These are phyloP conservation scores for Megalops cyprinoides DNA, from an alignment of 2,797 vertebrate genomes.

Conservation along the genomic window DNA sequence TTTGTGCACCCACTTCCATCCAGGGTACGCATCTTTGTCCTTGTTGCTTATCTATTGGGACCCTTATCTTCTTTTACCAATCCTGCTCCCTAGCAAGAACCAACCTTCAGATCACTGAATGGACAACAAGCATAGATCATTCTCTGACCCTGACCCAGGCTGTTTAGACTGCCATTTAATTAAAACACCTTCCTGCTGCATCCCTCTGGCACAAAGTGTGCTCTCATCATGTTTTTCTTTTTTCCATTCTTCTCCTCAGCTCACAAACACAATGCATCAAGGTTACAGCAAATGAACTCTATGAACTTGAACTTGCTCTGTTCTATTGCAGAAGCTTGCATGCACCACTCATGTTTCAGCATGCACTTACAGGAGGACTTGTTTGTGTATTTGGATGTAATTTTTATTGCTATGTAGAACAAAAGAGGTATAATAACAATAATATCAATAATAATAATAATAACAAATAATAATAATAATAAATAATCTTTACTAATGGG, in stretches of 20 bases:
- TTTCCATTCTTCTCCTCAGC: neutral
- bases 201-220: no score
- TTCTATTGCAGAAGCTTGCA: neutral
- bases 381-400: no score
- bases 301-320: neutral
- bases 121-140: neutral
- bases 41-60: neutral
- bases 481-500: no score
- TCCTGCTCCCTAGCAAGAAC: neutral
- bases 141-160: neutral
- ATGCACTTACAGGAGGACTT: no score
- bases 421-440: no score
- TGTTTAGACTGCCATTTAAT: neutral
- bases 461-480: no score
- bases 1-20: no score
- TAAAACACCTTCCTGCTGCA: neutral
- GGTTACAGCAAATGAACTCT: neutral
- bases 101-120: neutral
- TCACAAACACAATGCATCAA: neutral
- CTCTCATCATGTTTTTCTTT: neutral
- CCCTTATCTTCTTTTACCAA: neutral
- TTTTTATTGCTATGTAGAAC: no score
- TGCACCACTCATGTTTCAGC: neutral
- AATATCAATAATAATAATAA: no score
- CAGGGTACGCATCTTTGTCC: neutral